Percentiles rank a stretch among this genome's conserved stretches.
These are phyloP conservation scores for Sepioteuthis lessoniana DNA, from an alignment of 2,888 invertebrate species.

Conservation along the genomic window DNA sequence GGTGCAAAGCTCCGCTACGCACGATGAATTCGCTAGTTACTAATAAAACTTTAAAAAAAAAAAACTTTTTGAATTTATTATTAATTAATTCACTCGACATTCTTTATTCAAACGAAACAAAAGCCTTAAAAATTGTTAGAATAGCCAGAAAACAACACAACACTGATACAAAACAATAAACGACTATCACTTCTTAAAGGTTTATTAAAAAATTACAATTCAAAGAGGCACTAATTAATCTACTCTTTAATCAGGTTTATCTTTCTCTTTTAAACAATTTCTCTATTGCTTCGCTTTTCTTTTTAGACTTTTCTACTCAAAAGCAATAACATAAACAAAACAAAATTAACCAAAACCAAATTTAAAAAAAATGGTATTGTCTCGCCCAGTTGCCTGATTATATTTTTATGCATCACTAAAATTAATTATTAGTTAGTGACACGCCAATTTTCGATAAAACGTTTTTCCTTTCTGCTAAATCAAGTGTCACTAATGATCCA, in stretches of 20 bases:
- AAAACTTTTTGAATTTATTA: too few relatives aligned
- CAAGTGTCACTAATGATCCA: not conserved
- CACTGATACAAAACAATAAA: not conserved
- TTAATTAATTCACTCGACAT: too few relatives aligned
- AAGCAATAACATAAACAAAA: not conserved
- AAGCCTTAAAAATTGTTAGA: not conserved
- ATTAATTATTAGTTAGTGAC: not conserved
- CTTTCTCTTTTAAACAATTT: not conserved
- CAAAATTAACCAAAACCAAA: not conserved
- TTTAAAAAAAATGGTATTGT: not conserved
- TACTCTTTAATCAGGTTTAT: not conserved
- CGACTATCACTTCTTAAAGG: not conserved
- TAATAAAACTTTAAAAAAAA: too few relatives aligned
- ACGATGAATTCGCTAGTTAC: too few relatives aligned
- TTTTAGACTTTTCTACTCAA: not conserved
- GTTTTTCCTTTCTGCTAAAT: not conserved
- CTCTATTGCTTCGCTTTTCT: not conserved
- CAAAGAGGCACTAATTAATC: not conserved
- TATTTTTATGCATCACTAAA: not conserved
- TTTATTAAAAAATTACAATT: not conserved
- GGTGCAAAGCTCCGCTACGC: too few relatives aligned
- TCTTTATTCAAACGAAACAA: too few relatives aligned
- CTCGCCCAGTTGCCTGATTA: not conserved
- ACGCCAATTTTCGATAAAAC: not conserved
- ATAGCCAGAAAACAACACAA: not conserved